These are phyloP conservation scores for Neopipo cinnamomea DNA, from an alignment of 2,113 vertebrate species.

Conservation along the genomic window DNA sequence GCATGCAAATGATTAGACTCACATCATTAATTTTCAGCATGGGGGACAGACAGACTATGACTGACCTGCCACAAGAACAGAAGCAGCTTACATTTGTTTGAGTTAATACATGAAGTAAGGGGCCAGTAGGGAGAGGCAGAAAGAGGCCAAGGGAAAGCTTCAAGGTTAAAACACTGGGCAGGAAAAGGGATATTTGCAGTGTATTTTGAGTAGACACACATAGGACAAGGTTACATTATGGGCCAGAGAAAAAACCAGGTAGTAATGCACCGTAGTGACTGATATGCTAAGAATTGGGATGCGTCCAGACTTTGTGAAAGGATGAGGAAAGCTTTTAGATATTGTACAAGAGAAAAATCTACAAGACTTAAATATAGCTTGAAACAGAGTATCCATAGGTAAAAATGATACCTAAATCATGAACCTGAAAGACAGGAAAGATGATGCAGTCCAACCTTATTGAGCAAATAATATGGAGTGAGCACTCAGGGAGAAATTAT, in stretches of 20 bases:
- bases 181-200: neutral
- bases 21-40: neutral
- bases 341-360: neutral
- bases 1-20: neutral
- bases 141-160: neutral
- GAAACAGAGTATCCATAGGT: neutral
- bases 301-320: neutral
- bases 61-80: neutral
- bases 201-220: neutral
- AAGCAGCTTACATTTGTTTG: neutral
- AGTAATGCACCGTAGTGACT: neutral
- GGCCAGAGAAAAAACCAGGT: neutral
- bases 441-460: neutral
- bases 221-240: neutral
- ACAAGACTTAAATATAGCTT: neutral
- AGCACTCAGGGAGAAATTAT: constrained; percentile 41
- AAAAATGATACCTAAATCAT: constrained; percentile 6
- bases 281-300: neutral
- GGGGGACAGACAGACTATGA: neutral
- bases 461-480: neutral
- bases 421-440: constrained; percentile 8
- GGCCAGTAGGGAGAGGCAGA: neutral
- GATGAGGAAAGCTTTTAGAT: neutral
- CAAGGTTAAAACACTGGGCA: neutral
- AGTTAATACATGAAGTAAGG: neutral